Evolutionary conservation across 2,888 invertebrate species (phyloP), one percentile per base, ranked within the genome.

Genomic region (Therioaphis trifolii): DNA sequence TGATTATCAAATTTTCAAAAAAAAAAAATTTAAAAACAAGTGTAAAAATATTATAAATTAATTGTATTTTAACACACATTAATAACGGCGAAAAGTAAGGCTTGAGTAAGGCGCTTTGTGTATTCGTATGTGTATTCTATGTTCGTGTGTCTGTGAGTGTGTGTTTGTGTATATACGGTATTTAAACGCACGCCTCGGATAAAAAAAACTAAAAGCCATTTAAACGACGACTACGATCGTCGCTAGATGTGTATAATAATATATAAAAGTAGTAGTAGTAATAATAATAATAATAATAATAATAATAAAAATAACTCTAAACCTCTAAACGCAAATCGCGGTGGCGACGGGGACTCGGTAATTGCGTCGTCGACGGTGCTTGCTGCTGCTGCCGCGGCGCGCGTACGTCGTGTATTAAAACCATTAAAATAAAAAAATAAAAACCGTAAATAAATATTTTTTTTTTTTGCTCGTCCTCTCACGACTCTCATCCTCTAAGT

Each of bases 261-360:
- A 71, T 21, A 71, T 68, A 40, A 66, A 18, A 66, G 18, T n/a
- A n/a, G n/a, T n/a, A n/a, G n/a, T n/a, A n/a, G n/a, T n/a, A n/a
- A n/a, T n/a, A n/a, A n/a, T n/a, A n/a, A n/a, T n/a, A n/a, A n/a
- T n/a, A n/a, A n/a, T n/a, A n/a, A n/a, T 71, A 71, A 71, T 72
- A 75, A 75, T 75, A 75, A 75, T 58, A 75, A 75, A 75, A 75
- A 58, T 75, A 58, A 75, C 75, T 75, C 15, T 9, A n/a, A n/a
- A n/a, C n/a, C n/a, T n/a, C n/a, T n/a, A 43, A 58, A 58, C 74
- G 74, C 74, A 24, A 75, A 75, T 58, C 75, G 35, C 49, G 15
- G 40, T 15, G 14, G 52, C 72, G 29, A 21, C n/a, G 29, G 27
- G 24, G n/a, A 24, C 58, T 40, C 75, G 27, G 61, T 76, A 61